A percentile compares a stretch with the other conserved stretches of the same genome.
These are phyloP conservation scores for Drosophila pruinosa DNA, from an alignment of 1,140 invertebrate genomes.

Conservation along the genomic window DNA sequence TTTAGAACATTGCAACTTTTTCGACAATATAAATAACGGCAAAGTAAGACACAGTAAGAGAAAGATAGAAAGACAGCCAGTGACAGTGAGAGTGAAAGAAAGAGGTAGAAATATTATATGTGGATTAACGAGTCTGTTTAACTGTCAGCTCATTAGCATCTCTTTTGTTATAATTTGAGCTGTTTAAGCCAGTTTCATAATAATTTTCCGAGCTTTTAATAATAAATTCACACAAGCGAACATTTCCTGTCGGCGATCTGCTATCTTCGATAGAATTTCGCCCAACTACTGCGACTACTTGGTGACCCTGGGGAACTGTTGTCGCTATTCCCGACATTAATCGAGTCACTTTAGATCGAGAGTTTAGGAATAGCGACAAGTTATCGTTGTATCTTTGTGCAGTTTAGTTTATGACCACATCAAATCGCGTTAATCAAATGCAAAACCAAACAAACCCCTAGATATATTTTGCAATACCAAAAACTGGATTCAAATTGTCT, in stretches of 20 bases:
- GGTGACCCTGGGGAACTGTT: constrained; percentile 4
- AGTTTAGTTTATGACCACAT: constrained; percentile 5
- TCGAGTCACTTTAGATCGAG: not conserved
- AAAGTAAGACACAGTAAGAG: not conserved
- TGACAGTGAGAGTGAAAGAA: not conserved
- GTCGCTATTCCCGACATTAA: not conserved
- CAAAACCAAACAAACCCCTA: not conserved
- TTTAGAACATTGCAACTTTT: constrained; percentile 21
- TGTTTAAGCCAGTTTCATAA: constrained; percentile 27
- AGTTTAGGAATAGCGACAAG: not conserved
- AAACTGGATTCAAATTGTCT: not conserved
- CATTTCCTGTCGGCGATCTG: constrained; percentile 6
- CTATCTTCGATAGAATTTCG: constrained; percentile 1
- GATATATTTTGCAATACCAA: too few relatives aligned
- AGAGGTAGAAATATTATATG: constrained; percentile 5
- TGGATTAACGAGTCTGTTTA: constrained; percentile 20
- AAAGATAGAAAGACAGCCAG: not conserved
- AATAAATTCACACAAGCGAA: not conserved
- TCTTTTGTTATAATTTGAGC: constrained; percentile 42
- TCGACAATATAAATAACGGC: constrained; percentile 1
- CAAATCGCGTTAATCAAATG: constrained; percentile 5
- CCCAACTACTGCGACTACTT: constrained; percentile 7
- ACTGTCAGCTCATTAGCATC: constrained; percentile 32
- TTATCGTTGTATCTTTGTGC: not conserved
- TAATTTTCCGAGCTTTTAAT: not conserved